These are phyloP conservation scores for Popillia japonica DNA, from an alignment of 1,140 invertebrate species.

Conservation along the genomic window DNA sequence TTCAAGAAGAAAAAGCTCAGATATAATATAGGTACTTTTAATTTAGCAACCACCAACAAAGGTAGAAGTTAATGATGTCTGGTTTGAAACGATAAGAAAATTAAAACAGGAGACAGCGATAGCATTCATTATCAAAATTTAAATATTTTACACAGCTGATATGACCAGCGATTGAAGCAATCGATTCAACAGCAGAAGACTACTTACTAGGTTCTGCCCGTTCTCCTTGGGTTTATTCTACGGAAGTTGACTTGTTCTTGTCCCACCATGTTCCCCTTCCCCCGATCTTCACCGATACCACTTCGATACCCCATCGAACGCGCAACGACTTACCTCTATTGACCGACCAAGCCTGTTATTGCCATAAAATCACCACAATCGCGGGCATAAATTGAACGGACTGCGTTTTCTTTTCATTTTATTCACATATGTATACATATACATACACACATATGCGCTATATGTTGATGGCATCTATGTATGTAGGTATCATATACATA, in stretches of 20 bases:
- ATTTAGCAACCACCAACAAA: no score
- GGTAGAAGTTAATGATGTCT: no score
- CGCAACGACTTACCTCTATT: constrained; percentile 35
- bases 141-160: no score
- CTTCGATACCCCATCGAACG: constrained; percentile 25
- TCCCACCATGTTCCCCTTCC: background rate
- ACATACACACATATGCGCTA: no score
- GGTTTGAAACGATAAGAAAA: no score
- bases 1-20: no score
- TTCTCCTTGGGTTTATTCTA: constrained; percentile 40
- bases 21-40: no score
- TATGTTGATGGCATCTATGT: background rate
- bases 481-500: background rate
- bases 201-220: constrained; percentile 21
- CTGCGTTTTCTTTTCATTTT: constrained; percentile 21
- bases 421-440: constrained; percentile 32
- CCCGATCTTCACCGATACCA: background rate
- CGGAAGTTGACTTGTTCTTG: constrained; percentile 38
- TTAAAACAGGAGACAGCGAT: no score
- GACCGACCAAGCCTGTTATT: constrained; percentile 41
- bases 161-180: constrained; percentile 11
- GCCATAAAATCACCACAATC: constrained; percentile 42
- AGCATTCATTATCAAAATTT: no score
- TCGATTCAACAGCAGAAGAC: constrained; percentile 19
- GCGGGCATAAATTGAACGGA: constrained; percentile 34